Base-by-base conservation (phyloP, 2,797 vertebrate species). In the Heterohyrax brucei region DNA sequence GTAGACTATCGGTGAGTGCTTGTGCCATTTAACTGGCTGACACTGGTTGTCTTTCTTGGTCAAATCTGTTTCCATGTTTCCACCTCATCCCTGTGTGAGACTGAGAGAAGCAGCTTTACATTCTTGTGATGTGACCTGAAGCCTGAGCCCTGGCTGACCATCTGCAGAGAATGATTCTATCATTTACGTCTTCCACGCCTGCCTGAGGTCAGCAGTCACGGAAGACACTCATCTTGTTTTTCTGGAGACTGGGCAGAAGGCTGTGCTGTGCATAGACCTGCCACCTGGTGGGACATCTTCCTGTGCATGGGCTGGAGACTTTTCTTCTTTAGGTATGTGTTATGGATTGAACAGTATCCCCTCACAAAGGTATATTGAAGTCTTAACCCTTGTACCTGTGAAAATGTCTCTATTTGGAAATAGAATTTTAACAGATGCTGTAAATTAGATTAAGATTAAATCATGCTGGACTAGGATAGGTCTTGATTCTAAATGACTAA, bases 251-350 rank as follows among this genome's bases (percentile, higher is more conserved):
- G 4, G 2, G 46, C 26, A 13, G 3, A 2, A 13, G 26, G 84
- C 68, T 21, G 1, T 68, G 3, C 1, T 24, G 53, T 5, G 8
- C 8, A 7, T 5, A 6, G 0, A 1, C 1, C 81, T 26, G 81
- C 33, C 48, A 4, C 53, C 0, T 6, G 0, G 1, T 1, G 3
- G 50, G 53, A 4, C 10, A 10, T 1, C 7, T n/a, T n/a, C 10
- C 81, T 13, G 0, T 0, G 22, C 33, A 21, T 10, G 33, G 4
- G 4, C 30, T 28, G 5, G 46, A 83, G 79, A n/a, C 28, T 33
- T 10, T 8, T 14, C 59, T 19, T 26, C 33, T 28, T 30, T 62
- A 12, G n/a, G 14, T 59, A 68, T 39, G 30, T 68, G 66, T 30
- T 10, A n/a, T 68, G 66, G 66, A n/a, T 14, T 68, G 28, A 68